phyloP scores from a whole-genome alignment of 2,888 invertebrate genomes.

The Diabrotica balteata region DNA sequence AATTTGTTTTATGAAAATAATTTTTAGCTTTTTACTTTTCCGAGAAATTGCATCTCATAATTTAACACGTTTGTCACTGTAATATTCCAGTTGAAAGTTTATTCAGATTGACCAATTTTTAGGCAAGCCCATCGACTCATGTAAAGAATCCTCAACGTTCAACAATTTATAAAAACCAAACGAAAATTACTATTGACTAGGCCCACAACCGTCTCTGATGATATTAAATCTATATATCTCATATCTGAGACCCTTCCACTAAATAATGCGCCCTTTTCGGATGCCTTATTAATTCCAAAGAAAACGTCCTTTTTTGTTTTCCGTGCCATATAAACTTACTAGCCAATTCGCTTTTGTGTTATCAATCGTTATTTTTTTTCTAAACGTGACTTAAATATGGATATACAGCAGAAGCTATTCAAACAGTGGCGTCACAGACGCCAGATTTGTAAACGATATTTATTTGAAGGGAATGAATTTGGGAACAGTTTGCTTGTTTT shows the following conservation, averaged over 20 bases:
- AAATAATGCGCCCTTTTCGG: not conserved
- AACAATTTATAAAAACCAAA: too few relatives aligned
- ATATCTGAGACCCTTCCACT: not conserved
- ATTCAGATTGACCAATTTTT: too few relatives aligned
- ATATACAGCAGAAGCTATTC: conserved; percentile 28
- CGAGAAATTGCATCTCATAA: too few relatives aligned
- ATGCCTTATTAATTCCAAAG: conserved; percentile 2
- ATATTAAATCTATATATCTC: not conserved
- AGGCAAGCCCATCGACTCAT: too few relatives aligned
- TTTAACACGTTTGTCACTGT: too few relatives aligned
- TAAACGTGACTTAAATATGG: conserved; percentile 52
- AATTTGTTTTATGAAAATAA: too few relatives aligned
- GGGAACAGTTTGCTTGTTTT: too few relatives aligned
- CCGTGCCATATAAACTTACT: conserved; percentile 21
- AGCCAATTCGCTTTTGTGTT: conserved; percentile 47
- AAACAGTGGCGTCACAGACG: not conserved
- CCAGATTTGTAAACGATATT: not conserved
- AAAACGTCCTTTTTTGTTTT: not conserved
- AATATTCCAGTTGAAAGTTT: too few relatives aligned
- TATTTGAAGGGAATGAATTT: not conserved
- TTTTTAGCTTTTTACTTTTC: too few relatives aligned
- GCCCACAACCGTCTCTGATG: not conserved
- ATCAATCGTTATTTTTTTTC: conserved; percentile 52
- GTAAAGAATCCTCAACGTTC: too few relatives aligned
- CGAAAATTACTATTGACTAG: too few relatives aligned